These are phyloP conservation scores for Notothenia rossii DNA, from an alignment of 2,113 vertebrate species.

Conservation along the genomic window DNA sequence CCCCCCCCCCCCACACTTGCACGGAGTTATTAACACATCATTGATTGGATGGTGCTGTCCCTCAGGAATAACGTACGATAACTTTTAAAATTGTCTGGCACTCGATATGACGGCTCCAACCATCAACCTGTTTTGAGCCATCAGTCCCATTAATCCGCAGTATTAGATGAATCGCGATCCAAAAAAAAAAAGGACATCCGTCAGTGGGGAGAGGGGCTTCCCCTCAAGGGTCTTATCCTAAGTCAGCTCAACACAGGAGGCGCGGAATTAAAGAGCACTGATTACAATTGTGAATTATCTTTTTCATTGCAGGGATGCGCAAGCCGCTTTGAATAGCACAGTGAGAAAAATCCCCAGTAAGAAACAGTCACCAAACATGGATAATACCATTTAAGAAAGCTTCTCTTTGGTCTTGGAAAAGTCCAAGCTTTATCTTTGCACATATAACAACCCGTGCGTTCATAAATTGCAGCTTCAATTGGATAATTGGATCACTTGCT, in stretches of 20 bases:
- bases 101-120: constrained; percentile 33
- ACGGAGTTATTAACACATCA: constrained; percentile 5
- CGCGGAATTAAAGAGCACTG: constrained; percentile 59
- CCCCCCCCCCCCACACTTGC: not conserved
- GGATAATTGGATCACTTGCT: constrained; percentile 78
- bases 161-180: constrained; percentile 47
- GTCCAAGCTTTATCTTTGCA: constrained; percentile 68
- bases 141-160: constrained; percentile 54
- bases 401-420: constrained; percentile 52
- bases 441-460: constrained; percentile 55
- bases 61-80: constrained; percentile 8
- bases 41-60: not conserved
- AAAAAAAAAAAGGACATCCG: constrained; percentile 46
- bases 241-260: constrained; percentile 62
- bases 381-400: constrained; percentile 65
- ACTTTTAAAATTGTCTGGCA: constrained; percentile 47
- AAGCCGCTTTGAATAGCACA: constrained; percentile 60
- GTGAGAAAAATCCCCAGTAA: constrained; percentile 50
- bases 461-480: constrained; percentile 68
- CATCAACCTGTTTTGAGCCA: constrained; percentile 19
- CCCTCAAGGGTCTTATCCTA: constrained; percentile 60
- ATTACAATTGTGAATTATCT: constrained; percentile 71
- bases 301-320: constrained; percentile 41
- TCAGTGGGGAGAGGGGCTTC: constrained; percentile 33
- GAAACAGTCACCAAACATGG: constrained; percentile 64